Percentiles rank a stretch among this genome's conserved stretches.
These are phyloP conservation scores for Oreochromis aureus DNA, from an alignment of 2,113 vertebrate genomes.

Conservation along the genomic window DNA sequence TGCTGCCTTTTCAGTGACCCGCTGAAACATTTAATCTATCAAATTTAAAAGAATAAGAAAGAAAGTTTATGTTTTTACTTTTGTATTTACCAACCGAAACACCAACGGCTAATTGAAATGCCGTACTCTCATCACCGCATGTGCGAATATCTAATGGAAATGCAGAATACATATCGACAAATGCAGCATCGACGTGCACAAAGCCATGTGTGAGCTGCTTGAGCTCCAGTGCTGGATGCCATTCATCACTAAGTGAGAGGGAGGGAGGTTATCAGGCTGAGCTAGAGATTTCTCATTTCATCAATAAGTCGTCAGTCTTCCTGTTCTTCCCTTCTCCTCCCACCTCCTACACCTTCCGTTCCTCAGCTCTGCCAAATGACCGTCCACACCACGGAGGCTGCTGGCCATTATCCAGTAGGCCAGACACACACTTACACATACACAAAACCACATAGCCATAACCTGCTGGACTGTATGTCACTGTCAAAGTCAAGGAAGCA, in stretches of 20 bases:
- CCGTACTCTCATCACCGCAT: neutral
- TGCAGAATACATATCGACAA: neutral
- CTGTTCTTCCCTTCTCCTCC: conserved; percentile 22
- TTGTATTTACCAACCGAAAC: neutral
- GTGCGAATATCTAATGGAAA: neutral
- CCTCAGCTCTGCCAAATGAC: conserved; percentile 6
- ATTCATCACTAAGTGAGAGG: conserved; percentile 51
- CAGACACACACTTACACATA: neutral
- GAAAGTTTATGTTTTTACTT: neutral
- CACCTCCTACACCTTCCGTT: conserved; percentile 15
- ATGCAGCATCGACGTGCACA: neutral
- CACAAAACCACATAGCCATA: neutral
- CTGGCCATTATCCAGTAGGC: neutral
- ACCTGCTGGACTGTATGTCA: neutral
- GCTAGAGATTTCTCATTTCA: conserved; percentile 52
- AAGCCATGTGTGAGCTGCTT: neutral
- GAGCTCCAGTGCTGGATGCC: neutral
- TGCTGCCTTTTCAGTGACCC: neutral
- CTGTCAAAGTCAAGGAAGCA: neutral
- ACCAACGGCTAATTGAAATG: neutral
- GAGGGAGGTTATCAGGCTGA: conserved; percentile 38
- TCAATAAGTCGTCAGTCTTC: conserved; percentile 59
- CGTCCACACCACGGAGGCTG: neutral
- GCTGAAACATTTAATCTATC: neutral
- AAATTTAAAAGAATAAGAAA: neutral